Evolutionary conservation across 2,113 vertebrate genomes (phyloP).

Genomic region (Phyllopteryx taeniolatus): DNA sequence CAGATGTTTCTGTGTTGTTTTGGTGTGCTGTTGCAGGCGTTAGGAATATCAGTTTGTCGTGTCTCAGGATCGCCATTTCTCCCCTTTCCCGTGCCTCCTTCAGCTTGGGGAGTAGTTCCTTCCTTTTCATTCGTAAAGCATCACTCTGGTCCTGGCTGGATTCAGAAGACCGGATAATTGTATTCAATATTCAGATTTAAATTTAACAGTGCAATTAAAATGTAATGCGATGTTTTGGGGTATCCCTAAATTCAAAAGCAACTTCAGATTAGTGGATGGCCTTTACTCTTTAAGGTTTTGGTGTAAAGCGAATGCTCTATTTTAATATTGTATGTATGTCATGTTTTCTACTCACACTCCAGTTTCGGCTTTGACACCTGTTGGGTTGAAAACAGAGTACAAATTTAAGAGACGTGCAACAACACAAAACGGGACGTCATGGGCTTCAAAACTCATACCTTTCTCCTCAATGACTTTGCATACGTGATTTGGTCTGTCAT

Average conservation of each 20-base stretch:
- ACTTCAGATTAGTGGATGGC: not conserved
- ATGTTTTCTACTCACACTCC: constrained; percentile 55
- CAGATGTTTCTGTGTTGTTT: not conserved
- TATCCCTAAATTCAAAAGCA: too few species aligned
- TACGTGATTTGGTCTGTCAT: constrained; percentile 77
- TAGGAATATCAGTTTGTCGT: not conserved
- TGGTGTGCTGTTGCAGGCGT: not conserved
- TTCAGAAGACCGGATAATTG: not conserved
- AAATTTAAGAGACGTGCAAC: constrained; percentile 17
- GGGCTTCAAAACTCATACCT: constrained; percentile 64
- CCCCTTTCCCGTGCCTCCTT: not conserved
- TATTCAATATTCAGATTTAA: not conserved
- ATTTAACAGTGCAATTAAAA: not conserved
- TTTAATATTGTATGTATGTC: constrained; percentile 7
- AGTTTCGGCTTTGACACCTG: constrained; percentile 54
- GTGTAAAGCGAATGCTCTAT: too few species aligned
- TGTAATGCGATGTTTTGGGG: too few species aligned
- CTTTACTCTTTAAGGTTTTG: too few species aligned
- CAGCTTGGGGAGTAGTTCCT: not conserved
- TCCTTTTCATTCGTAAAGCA: not conserved
- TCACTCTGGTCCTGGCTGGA: not conserved
- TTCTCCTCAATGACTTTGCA: constrained; percentile 87
- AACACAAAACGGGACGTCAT: not conserved
- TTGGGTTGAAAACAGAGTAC: constrained; percentile 40
- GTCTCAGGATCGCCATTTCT: not conserved